These are phyloP conservation scores for Lineus longissimus DNA, from an alignment of 1,140 invertebrate genomes.

Conservation along the genomic window DNA sequence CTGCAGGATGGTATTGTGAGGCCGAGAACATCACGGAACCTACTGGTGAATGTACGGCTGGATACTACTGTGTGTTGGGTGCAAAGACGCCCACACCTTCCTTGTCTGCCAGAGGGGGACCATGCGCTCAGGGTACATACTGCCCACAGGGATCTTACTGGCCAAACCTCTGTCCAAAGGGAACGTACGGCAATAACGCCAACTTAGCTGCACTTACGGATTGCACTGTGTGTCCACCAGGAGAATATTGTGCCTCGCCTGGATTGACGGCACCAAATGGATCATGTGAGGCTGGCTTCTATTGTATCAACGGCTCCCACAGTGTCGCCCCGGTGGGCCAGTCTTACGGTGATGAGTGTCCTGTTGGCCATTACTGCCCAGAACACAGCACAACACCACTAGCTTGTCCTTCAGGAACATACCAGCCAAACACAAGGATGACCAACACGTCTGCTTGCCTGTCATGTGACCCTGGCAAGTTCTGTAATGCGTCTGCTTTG, in stretches of 20 bases:
- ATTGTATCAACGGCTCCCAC: slow-evolving; percentile 43
- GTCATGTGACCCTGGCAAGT: slow-evolving; percentile 39
- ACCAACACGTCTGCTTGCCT: slow-evolving; percentile 37
- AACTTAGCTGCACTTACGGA: slow-evolving; percentile 34
- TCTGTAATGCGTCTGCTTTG: slow-evolving; percentile 34
- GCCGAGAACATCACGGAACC: slow-evolving; percentile 38
- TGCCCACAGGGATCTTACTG: slow-evolving; percentile 33
- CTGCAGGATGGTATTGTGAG: slow-evolving; percentile 42
- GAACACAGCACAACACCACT: slow-evolving; percentile 36
- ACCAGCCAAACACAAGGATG: slow-evolving; percentile 34
- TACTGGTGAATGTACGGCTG: slow-evolving; percentile 37
- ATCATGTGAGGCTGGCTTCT: slow-evolving; percentile 43
- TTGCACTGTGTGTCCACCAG: slow-evolving; percentile 43
- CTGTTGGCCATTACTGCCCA: slow-evolving; percentile 41
- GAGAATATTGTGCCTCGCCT: slow-evolving; percentile 40
- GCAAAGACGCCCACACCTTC: slow-evolving; percentile 30
- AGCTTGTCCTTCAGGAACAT: slow-evolving; percentile 40
- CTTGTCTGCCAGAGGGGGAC: slow-evolving; percentile 27
- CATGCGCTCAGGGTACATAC: slow-evolving; percentile 45
- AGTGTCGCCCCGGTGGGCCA: slow-evolving; percentile 39
- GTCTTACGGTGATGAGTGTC: slow-evolving; percentile 45
- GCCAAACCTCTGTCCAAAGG: slow-evolving; percentile 41
- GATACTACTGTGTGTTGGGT: slow-evolving; percentile 43
- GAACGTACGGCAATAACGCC: slow-evolving; percentile 39
- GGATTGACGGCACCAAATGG: slow-evolving; percentile 35